These are phyloP conservation scores for Apostichopus japonicus DNA, from an alignment of 35 echinoderm and acorn worm species.

Conservation along the genomic window DNA sequence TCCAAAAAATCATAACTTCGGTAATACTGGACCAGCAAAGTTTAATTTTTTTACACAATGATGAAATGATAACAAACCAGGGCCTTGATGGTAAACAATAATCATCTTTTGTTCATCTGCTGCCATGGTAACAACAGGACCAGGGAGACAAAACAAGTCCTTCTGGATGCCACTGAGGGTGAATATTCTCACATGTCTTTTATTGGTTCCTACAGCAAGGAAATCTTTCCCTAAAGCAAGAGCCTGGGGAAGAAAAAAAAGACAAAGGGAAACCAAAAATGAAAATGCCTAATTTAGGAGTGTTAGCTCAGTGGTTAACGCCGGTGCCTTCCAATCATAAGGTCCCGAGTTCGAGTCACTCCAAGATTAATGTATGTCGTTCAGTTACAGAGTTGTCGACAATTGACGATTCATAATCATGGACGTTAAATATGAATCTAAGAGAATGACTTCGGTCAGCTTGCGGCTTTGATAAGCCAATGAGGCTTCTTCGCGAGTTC, in stretches of 20 bases:
- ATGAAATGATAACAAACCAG: conserved; percentile 58
- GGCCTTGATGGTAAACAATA: conserved; percentile 80
- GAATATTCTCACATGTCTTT: conserved; percentile 80
- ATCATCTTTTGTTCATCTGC: conserved; percentile 86
- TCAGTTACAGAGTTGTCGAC: too few relatives aligned
- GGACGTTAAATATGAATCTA: neutral
- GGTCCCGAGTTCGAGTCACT: too few relatives aligned
- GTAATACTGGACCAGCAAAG: neutral
- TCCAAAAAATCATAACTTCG: neutral
- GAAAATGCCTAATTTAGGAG: too few relatives aligned
- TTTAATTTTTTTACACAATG: neutral
- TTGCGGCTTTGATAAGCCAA: neutral
- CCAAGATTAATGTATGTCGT: too few relatives aligned
- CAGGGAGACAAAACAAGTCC: conserved; percentile 79
- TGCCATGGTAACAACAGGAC: conserved; percentile 87
- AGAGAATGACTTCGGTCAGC: neutral
- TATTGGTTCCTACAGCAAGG: conserved; percentile 89
- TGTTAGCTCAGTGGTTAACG: too few relatives aligned
- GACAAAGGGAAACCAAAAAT: neutral
- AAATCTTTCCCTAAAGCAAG: conserved; percentile 78
- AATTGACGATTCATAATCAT: neutral
- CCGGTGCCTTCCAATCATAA: too few relatives aligned
- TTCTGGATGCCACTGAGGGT: conserved; percentile 85
- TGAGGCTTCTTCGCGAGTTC: too few relatives aligned
- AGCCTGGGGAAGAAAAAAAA: conserved; percentile 25